Evolutionary conservation across 1,140 invertebrate genomes (phyloP).

Genomic region (Zeugodacus cucurbitae): DNA sequence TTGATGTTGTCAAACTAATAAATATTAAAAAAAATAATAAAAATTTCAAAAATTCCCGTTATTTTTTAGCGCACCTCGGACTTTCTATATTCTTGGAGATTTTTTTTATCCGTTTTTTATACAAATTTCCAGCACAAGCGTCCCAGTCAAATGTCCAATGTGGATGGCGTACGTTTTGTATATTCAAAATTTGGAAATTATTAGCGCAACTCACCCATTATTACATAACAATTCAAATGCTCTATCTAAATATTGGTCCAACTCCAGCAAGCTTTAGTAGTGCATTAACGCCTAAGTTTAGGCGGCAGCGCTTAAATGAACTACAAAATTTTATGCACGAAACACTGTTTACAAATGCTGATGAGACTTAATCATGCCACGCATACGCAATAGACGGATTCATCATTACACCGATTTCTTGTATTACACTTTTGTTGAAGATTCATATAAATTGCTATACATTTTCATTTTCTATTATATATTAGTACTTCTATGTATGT

Average conservation of each 20-base stretch:
- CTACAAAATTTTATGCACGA: not conserved
- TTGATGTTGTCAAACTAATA: too few relatives aligned
- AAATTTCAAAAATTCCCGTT: too few relatives aligned
- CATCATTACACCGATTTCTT: not conserved
- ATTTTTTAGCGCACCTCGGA: too few relatives aligned
- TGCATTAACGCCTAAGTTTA: not conserved
- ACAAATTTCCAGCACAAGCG: not conserved
- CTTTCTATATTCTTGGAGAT: too few relatives aligned
- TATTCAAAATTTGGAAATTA: conserved; percentile 45
- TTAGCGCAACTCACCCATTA: not conserved
- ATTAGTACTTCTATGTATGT: not conserved
- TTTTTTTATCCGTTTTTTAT: not conserved
- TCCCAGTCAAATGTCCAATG: not conserved
- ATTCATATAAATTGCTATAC: not conserved
- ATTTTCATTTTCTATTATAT: not conserved
- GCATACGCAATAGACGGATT: not conserved
- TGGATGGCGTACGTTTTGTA: conserved; percentile 42
- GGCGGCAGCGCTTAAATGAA: not conserved
- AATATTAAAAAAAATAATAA: too few relatives aligned
- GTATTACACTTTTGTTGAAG: not conserved
- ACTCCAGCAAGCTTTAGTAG: too few relatives aligned
- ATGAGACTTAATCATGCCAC: not conserved
- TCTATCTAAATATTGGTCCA: not conserved
- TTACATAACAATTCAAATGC: not conserved
- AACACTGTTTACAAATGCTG: not conserved